Percentiles rank a stretch among this genome's conserved stretches.
phyloP scores from a whole-genome alignment of 2,888 invertebrate genomes.

The Branchellion lobata region DNA sequence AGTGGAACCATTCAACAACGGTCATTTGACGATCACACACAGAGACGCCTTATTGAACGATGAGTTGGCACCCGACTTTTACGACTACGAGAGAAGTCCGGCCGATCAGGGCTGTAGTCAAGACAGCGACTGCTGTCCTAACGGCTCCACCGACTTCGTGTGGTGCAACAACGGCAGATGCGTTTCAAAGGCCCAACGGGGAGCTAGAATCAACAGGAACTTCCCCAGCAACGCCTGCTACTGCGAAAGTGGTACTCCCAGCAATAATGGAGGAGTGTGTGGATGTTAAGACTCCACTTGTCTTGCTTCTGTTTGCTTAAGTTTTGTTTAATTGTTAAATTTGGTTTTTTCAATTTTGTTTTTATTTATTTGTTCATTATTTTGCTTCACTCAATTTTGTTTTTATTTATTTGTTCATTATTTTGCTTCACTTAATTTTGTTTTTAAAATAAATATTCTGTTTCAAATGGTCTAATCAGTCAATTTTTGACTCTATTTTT shows the following conservation, averaged over 20 bases:
- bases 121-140: constrained; percentile 20
- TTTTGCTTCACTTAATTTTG: no score
- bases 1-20: constrained; percentile 3
- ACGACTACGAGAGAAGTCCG: constrained; percentile 20
- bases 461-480: no score
- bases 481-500: no score
- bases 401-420: no score
- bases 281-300: background rate
- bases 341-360: no score
- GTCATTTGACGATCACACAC: constrained; percentile 16
- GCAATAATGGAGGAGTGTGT: constrained; percentile 4
- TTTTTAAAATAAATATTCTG: no score
- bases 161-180: constrained; percentile 28
- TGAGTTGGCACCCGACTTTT: background rate
- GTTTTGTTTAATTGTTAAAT: no score
- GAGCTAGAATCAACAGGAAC: background rate
- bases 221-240: constrained; percentile 25
- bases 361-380: no score
- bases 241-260: constrained; percentile 6
- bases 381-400: no score
- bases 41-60: constrained; percentile 7
- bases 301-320: no score
- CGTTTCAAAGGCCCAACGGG: constrained; percentile 19
- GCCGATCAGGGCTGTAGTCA: constrained; percentile 4
- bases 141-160: constrained; percentile 23